Evolutionary conservation across 2,113 vertebrate genomes (phyloP), one percentile per base, ranked within the genome.

Genomic region (Callaeas wilsoni): DNA sequence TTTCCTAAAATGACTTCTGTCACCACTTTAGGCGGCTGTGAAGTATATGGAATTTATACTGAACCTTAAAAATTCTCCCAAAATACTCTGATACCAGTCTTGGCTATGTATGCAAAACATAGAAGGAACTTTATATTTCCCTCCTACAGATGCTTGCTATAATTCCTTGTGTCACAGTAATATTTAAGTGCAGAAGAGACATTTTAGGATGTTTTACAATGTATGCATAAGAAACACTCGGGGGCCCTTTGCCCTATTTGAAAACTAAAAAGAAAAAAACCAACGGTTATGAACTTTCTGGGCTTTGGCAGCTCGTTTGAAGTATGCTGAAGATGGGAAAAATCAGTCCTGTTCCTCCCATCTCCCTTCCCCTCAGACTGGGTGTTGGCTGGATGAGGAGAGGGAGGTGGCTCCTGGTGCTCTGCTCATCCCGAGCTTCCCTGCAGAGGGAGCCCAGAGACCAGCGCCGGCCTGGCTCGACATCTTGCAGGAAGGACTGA

Each of bases 401-500:
- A 4, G 30, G 18, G 39, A 62, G 42, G n/a, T 12, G 53, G 27
- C 47, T 46, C 18, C 6, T 7, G 1, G 2, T 68, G 55, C 64
- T 67, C 50, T 35, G 78, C 79, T 70, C 46, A 9, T 55, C 19
- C 50, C 22, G 41, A 63, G 22, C 39, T 41, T 37, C 35, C 92
- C 95, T 5, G 79, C 80, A 96, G 94, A 90, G 95, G 95, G 96
- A 88, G 85, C 63, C 11, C 52, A 3, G 7, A 77, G 75, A 41
- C 52, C 84, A 52, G 74, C 23, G 32, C 52, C 30, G 2, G 59
- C 11, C 27, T 23, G 20, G 25, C 37, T 67, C 0, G 2, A n/a
- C n/a, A n/a, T n/a, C n/a, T n/a, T n/a, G n/a, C 35, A 8, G 56
- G 44, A 32, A 52, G 20, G 69, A 18, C 44, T 17, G 12, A 16